A percentile compares a stretch with the other conserved stretches of the same genome.
phyloP scores from a whole-genome alignment of 2,888 invertebrate species.

The Drosophila atripex region DNA sequence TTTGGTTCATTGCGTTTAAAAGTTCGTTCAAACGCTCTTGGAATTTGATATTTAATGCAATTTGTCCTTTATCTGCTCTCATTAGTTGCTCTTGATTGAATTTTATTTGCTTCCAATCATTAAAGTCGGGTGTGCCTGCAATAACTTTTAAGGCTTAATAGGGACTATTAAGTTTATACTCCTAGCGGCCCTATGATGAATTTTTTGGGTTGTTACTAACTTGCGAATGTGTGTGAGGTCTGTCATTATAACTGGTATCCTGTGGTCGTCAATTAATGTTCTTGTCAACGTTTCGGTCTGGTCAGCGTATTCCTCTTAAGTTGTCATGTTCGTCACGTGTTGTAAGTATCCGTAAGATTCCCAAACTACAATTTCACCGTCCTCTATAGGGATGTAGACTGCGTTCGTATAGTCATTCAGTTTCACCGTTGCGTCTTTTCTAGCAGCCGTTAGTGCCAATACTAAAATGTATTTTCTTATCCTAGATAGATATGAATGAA shows the following conservation, averaged over 20 bases:
- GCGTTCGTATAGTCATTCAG: neutral
- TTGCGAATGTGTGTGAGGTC: neutral
- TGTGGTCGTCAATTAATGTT: neutral
- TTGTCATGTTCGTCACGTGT: conserved; percentile 2
- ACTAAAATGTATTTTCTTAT: neutral
- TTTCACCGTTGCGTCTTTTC: conserved; percentile 5
- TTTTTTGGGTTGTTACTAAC: neutral
- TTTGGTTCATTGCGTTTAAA: neutral
- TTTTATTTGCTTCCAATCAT: too few species aligned
- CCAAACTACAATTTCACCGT: neutral
- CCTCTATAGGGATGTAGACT: neutral
- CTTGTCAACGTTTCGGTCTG: neutral
- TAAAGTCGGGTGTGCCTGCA: neutral
- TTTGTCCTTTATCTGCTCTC: neutral
- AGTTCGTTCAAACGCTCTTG: neutral
- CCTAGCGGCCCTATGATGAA: too few species aligned
- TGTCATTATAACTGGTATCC: neutral
- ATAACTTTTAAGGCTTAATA: neutral
- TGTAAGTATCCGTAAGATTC: conserved; percentile 3
- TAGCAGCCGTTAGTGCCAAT: neutral
- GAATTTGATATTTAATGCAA: neutral
- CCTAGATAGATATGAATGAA: too few species aligned
- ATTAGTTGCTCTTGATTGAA: too few species aligned
- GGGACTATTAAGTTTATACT: neutral
- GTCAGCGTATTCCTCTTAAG: conserved; percentile 3